A percentile compares a stretch with the other conserved stretches of the same genome.
phyloP scores from a whole-genome alignment of 2,113 vertebrate genomes.

The Syngnathoides biaculeatus region DNA sequence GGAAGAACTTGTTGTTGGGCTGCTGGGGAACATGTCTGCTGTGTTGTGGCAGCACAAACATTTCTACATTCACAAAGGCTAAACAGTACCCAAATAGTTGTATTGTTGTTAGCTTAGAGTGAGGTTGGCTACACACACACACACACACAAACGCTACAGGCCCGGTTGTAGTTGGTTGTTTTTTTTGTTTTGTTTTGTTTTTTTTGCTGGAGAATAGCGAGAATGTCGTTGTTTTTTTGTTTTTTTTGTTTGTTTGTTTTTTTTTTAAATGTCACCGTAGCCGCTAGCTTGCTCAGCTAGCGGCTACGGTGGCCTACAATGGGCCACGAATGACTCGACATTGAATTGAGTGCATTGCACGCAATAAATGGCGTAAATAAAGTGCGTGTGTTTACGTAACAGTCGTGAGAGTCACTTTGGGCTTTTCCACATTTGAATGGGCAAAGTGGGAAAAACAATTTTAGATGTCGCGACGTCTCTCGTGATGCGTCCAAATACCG shows the following conservation, averaged over 20 bases:
- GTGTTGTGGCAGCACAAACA: neutral
- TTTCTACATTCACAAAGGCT: neutral
- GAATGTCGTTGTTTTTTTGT: neutral
- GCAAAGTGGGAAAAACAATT: slow-evolving; percentile 41
- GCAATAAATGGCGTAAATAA: neutral
- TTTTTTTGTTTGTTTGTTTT: neutral
- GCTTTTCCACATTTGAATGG: neutral
- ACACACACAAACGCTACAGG: neutral
- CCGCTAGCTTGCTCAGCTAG: neutral
- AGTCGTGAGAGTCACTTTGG: neutral
- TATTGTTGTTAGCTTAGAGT: no score
- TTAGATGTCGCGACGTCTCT: slow-evolving; percentile 52
- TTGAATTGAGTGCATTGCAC: neutral
- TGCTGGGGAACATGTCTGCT: neutral
- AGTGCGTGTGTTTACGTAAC: neutral
- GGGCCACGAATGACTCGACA: neutral
- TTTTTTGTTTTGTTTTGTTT: neutral
- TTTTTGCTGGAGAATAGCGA: neutral
- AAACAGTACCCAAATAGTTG: no score
- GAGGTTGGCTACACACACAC: no score
- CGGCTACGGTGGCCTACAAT: neutral
- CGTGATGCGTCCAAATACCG: slow-evolving; percentile 27
- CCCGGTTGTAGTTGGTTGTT: neutral
- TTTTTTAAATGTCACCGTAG: neutral
- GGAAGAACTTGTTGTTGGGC: neutral